Conservation (phyloP, 2,888 invertebrate genomes). For the Kuschelorhynchus macadamiae region DNA sequence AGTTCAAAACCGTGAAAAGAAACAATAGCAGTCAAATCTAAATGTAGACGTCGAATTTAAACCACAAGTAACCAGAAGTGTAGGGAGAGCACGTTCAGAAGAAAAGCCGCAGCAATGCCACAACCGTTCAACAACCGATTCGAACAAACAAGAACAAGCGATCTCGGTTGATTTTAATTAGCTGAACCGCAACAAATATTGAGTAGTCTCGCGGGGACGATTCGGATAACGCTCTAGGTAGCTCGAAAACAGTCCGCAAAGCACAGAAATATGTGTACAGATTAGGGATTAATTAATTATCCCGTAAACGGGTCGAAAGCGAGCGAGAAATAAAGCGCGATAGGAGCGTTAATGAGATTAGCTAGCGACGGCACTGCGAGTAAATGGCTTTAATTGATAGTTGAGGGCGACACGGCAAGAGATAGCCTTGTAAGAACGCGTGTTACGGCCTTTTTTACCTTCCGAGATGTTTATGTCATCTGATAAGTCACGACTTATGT, state of each 20-base stretch:
- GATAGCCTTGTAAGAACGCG: conserved; percentile 40
- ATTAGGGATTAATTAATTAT: conserved; percentile 69
- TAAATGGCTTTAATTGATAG: conserved; percentile 67
- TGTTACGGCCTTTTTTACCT: conserved; percentile 59
- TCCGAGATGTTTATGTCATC: conserved; percentile 61
- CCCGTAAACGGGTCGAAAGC: conserved; percentile 59
- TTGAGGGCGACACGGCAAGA: conserved; percentile 59
- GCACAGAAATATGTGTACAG: conserved; percentile 61
- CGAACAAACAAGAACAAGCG: no score
- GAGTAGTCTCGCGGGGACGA: no score
- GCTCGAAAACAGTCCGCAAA: conserved; percentile 27
- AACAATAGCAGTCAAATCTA: no score
- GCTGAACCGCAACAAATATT: no score
- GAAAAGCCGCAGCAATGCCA: no score
- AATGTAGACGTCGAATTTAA: no score
- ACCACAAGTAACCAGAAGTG: no score
- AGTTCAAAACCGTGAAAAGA: no score
- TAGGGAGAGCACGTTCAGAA: no score
- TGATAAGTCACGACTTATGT: conserved; percentile 55
- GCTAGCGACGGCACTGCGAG: conserved; percentile 59
- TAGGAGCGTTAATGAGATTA: conserved; percentile 69
- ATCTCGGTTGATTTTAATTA: no score
- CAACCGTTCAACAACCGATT: no score
- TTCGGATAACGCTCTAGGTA: conserved; percentile 30
- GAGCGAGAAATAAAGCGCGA: conserved; percentile 66